Base-by-base conservation (phyloP, 1,140 invertebrate species). In the Leptopilina boulardi region DNA sequence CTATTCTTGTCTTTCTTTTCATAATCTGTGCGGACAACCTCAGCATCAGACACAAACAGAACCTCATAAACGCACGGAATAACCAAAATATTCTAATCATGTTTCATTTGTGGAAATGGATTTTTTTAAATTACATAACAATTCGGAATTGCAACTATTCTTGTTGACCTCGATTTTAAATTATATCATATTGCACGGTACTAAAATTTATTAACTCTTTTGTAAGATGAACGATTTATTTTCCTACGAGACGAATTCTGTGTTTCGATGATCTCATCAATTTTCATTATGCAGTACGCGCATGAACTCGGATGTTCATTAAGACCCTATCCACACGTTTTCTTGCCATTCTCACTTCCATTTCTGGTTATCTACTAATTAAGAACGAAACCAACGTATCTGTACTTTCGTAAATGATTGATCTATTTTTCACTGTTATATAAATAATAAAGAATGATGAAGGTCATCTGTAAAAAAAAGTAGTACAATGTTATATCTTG, bases 321-420 rank as follows among this genome's bases (percentile, higher is more conserved):
- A 84, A 82, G 83, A 83, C 80, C 81, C 73, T 76, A 81, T 81
- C 78, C 81, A 82, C 77, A 82, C 79, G 81, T 82, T 80, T 82
- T 82, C 82, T 82, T 81, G 80, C 83, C 76, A 81, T 80, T 80
- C 79, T 77, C 78, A 75, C 77, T 80, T 80, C 83, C 83, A 74
- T 77, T 83, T 76, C 77, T 82, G 75, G 82, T 84, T 84, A 83
- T 81, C 78, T 82, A 78, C 72, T 85, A 85, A 83, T 85, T 83
- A 85, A 83, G 82, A 79, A 82, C 72, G 8, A 75, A 75, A 76
- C 80, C 77, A 78, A 77, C 78, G 80, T 80, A 80, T 70, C 82
- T 78, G 77, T 74, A 72, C 77, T 83, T 73, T 79, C 77, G 76
- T 83, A 85, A 85, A 82, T 85, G 82, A 85, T 85, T 80, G 83